Base-by-base conservation (phyloP, 92 coral and sea anemone genomes). In the Virgularia gustaviana region DNA sequence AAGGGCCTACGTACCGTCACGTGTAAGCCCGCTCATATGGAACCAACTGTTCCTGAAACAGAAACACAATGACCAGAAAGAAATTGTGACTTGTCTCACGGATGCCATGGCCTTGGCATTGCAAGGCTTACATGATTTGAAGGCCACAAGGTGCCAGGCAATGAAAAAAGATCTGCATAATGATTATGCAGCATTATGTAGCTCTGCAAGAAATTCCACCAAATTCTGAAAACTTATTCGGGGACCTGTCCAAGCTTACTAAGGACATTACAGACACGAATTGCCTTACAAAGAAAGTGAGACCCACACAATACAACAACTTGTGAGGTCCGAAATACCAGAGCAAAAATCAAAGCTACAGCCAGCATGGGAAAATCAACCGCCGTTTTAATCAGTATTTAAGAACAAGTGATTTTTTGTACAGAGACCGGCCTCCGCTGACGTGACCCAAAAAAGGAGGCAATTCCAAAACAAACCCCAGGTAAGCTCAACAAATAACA, bases 191-290 rank as follows among this genome's bases (percentile, higher is more conserved):
- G 72, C 80, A 34, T 56, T 85, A n/a, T 85, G 86, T 25, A 80
- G 16, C 38, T 12, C 52, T 2, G n/a, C 38, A 65, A 0, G 67
- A 75, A 34, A 45, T 72, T 39, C 47, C 79, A 6, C 36, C 72
- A 11, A 64, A 63, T 30, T 80, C 85, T 6, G 86, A 78, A 18
- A 65, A 63, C 64, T 74, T 85, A 24, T 85, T 85, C 81, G 78
- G 78, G 9, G 83, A 85, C 32, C 38, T 81, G 23, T 81, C 86
- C 33, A 81, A 85, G 54, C 63, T 81, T 78, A 83, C 84, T 4
- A 83, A 83, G 42, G 88, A 84, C 53, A 79, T 84, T 31, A 65
- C 85, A 4, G 85, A 79, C 12, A 79, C 88, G 32, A 83, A 83
- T 49, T 78, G 78, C 31, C 47, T 77, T 25, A 44, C 82, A 13